Evolutionary conservation across 2,113 vertebrate genomes (phyloP), one percentile per base, ranked within the genome.

Genomic region (Cepphus grylle): DNA sequence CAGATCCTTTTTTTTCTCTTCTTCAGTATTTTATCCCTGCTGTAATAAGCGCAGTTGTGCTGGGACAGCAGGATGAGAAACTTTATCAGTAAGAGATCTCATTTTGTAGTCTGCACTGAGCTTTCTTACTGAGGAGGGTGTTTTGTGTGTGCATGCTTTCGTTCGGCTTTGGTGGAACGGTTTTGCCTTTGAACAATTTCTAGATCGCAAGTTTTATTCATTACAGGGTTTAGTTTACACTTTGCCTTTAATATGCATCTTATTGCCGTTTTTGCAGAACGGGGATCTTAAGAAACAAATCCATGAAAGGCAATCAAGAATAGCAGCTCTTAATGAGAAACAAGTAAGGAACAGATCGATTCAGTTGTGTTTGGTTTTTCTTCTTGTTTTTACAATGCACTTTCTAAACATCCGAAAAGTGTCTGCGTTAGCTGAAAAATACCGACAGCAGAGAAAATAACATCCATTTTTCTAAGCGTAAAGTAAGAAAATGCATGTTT

Each of bases 231-330:
- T 93, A 97, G 80, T 97, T 97, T 96, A 85, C 92, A 93, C 90
- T 96, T 96, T 94, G 86, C 93, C 69, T 97, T 97, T 97, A 96
- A 97, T 96, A 94, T 86, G 90, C 91, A 8, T 97, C 93, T 96
- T 97, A 63, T 97, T 98, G 97, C 98, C 70, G 58, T 97, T 97
- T 98, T 97, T 97, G 77, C 98, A 99, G 98, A 98, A 99, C 96
- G 98, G 98, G 90, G 98, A 98, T 97, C 98, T 99, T 97, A 98
- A 98, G 98, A 98, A 98, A 98, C 98, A 98, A 98, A 97, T 98
- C 96, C 98, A 98, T 93, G 98, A 99, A 96, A 98, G 98, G 95
- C 98, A 98, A 96, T 97, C 98, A 93, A 98, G 98, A 97, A 97
- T 98, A 97, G 97, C 98, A 96, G 97, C 98, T 95, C 98, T 99